Base-by-base conservation (phyloP, 1,140 invertebrate genomes). In the Battus philenor region DNA sequence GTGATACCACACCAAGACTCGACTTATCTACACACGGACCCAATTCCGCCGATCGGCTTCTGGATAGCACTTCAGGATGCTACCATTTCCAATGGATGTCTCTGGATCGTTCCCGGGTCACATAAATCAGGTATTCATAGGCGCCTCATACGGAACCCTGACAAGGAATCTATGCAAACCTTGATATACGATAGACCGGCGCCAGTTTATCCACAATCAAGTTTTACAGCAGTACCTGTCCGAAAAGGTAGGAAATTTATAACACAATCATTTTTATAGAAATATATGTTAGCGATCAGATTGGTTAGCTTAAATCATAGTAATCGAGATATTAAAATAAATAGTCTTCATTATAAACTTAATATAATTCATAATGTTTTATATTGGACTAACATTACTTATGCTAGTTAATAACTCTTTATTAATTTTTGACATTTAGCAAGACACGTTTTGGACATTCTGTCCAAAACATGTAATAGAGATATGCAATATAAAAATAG, bases 31-130 rank as follows among this genome's bases (percentile, higher is more conserved):
- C 89, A 94, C 56, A 95, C 94, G 0, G 93, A 92, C 44, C 96
- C 91, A 9, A 79, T 89, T 16, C 90, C 90, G 8, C 87, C 93
- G 0, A 78, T 96, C 7, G 97, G 97, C 1, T 93, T 98, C 65
- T 99, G 98, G 98, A 93, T 99, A 31, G 95, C 98, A 1, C 78
- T 99, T 1, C 96, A 99, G 63, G 95, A 98, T 66, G 94, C 96
- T 1, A 97, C 93, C 0, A 36, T 91, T 5, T 93, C 98, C 67
- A 99, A 99, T 75, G 97, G 98, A 4, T 99, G 98, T 70, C 87
- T 99, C 2, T 96, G 93, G 91, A 95, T 98, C 69, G 91, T 94
- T 1, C 93, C 93, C 27, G 95, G 95, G 1, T 98, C 97, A 0
- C 97, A 99, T 70, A 93, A 93, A 74, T 91, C 91, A 57, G 92